Evolutionary conservation across 2,113 vertebrate genomes (phyloP).

Genomic region (Baryphthengus martii): DNA sequence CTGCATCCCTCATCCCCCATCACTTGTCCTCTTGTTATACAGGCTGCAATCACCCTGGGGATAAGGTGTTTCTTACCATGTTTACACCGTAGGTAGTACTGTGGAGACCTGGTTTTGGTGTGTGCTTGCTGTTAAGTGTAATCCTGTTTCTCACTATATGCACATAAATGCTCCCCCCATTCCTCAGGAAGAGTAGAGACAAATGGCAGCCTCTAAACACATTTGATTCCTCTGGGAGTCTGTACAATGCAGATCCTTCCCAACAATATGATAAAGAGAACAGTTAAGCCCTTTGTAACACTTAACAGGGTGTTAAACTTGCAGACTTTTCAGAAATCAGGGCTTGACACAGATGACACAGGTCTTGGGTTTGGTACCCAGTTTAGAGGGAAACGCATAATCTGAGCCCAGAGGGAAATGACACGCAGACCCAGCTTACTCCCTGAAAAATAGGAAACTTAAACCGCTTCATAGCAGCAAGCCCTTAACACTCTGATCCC

Average conservation of each 20-base stretch:
- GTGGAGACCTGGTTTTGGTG: not conserved
- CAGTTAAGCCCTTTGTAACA: not conserved
- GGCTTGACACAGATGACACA: not conserved
- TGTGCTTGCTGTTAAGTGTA: not conserved
- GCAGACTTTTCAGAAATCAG: not conserved
- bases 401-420: not conserved
- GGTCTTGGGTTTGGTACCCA: not conserved
- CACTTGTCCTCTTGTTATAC: not conserved
- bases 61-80: not conserved
- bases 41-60: not conserved
- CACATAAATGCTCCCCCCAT: rapidly evolving
- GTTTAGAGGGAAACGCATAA: not conserved
- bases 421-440: not conserved
- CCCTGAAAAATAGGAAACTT: not conserved
- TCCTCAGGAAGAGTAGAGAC: not conserved
- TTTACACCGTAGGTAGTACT: not conserved
- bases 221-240: not conserved
- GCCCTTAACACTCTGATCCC: not conserved
- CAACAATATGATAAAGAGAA: not conserved
- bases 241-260: not conserved
- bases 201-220: not conserved
- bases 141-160: not conserved
- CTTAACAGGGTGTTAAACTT: not conserved
- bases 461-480: not conserved
- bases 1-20: not conserved